Evolutionary conservation across 2,113 vertebrate species (phyloP).

Genomic region (Pagrus major): DNA sequence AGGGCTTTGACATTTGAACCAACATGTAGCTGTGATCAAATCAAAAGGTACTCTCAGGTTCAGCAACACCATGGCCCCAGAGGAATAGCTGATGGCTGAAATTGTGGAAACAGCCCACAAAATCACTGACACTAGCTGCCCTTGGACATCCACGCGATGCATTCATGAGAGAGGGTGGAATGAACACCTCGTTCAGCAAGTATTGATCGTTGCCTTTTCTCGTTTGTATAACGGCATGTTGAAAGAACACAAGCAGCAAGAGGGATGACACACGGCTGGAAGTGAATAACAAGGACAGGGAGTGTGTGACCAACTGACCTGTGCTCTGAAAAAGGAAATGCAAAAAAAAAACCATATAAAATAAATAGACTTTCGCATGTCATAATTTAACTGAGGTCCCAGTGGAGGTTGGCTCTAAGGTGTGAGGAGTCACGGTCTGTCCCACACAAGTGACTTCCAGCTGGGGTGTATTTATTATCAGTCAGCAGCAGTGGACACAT

Average conservation of each 20-base stretch:
- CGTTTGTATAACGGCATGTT: background rate
- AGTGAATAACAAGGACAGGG: background rate
- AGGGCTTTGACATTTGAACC: background rate
- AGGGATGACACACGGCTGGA: background rate
- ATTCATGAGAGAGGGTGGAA: background rate
- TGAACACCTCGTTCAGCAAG: conserved; percentile 3
- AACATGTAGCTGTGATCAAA: background rate
- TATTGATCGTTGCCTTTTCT: conserved; percentile 10
- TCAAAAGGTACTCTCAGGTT: background rate
- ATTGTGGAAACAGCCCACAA: background rate
- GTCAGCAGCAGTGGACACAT: conserved; percentile 16
- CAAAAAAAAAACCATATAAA: background rate
- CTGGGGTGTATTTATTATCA: conserved; percentile 6
- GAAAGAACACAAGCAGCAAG: background rate
- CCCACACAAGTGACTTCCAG: conserved; percentile 6
- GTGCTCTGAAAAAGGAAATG: background rate
- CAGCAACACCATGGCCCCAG: background rate
- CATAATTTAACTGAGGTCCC: conserved; percentile 6
- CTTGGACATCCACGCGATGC: background rate
- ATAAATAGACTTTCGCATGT: background rate
- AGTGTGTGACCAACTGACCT: background rate
- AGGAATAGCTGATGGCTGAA: background rate
- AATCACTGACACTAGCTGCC: conserved; percentile 9
- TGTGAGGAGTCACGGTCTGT: background rate
- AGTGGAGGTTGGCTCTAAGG: background rate